A percentile compares a stretch with the other conserved stretches of the same genome.
Conservation (phyloP, 2,888 invertebrate species). For the Caenorhabditis sp. region DNA sequence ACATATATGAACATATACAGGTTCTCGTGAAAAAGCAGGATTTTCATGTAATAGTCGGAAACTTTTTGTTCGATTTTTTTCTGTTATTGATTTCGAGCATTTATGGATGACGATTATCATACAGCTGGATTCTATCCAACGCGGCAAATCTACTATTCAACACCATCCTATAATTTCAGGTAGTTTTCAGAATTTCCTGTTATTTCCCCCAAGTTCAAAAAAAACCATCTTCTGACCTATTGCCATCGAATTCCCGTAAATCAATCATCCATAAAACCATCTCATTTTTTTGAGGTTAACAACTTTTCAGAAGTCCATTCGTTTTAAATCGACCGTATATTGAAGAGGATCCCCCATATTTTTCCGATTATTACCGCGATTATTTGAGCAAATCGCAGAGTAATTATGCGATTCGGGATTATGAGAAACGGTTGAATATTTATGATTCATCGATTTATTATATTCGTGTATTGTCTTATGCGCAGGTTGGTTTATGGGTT, state of each 20-base stretch:
- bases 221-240: too few relatives aligned
- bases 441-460: constrained; percentile 35
- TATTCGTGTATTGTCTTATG: constrained; percentile 39
- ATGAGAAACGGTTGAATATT: constrained; percentile 25
- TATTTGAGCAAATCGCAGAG: constrained; percentile 36
- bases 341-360: constrained; percentile 32
- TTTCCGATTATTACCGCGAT: constrained; percentile 38
- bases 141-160: constrained; percentile 28
- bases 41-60: not conserved
- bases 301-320: constrained; percentile 35
- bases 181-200: too few relatives aligned
- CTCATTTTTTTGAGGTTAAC: not conserved
- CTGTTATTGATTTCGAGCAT: not conserved
- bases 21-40: not conserved
- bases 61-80: not conserved
- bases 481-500: constrained; percentile 31
- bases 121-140: constrained; percentile 21
- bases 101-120: not conserved
- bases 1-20: too few relatives aligned
- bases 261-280: not conserved
- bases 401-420: constrained; percentile 37
- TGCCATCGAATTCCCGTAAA: not conserved
- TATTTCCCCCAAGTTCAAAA: too few relatives aligned
- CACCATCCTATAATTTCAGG: constrained; percentile 2
- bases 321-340: constrained; percentile 37